Evolutionary conservation across 2,888 invertebrate species (phyloP).

Genomic region (Athalia cordata): DNA sequence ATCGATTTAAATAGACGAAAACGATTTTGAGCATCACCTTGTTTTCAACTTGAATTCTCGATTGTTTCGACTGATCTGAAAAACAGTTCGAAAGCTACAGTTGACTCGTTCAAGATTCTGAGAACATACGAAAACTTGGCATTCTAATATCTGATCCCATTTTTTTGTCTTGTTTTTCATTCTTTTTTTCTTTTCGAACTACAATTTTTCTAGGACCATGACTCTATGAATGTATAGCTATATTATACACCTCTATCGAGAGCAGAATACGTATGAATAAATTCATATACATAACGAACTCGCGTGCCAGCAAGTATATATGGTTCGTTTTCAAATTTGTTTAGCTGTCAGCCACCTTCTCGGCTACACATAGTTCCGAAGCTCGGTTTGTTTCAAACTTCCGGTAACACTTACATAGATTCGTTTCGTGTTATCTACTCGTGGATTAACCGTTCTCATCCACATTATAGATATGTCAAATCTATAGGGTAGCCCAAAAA

Average conservation of each 20-base stretch:
- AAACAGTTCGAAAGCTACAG: too few species aligned
- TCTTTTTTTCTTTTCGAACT: neutral
- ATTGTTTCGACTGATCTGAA: too few species aligned
- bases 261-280: too few species aligned
- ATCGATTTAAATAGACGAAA: too few species aligned
- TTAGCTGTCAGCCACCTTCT: slow-evolving; percentile 20
- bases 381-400: slow-evolving; percentile 2
- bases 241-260: too few species aligned
- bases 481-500: too few species aligned
- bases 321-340: slow-evolving; percentile 28
- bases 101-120: too few species aligned
- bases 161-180: neutral
- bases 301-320: neutral
- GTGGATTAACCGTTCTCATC: neutral
- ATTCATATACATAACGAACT: neutral
- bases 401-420: slow-evolving; percentile 8
- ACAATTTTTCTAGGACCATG: neutral
- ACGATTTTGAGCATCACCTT: too few species aligned
- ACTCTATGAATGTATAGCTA: too few species aligned
- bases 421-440: neutral
- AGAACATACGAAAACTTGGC: too few species aligned
- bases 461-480: neutral
- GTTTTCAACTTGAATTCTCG: too few species aligned
- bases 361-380: neutral
- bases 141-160: too few species aligned